Evolutionary conservation across 1,140 invertebrate genomes (phyloP), one percentile per base, ranked within the genome.

Genomic region (Mycetomoellerius zeteki): DNA sequence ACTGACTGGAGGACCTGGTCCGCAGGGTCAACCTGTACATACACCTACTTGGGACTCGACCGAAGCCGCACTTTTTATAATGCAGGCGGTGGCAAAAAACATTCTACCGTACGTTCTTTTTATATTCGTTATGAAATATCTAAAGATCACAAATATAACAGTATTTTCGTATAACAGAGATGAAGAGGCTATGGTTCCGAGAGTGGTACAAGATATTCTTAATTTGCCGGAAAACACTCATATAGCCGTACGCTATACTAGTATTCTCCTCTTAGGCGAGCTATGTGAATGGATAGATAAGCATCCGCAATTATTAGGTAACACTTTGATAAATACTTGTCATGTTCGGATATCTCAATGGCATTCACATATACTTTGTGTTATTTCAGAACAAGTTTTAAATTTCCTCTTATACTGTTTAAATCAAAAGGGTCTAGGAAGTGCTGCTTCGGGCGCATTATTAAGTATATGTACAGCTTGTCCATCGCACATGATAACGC

Each of bases 21-120:
- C 91, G 3, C 92, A 94, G 69, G 93, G 91, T 52, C 88, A 93
- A 88, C 86, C 91, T 43, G 60, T 86, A 43, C 97, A 97, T 91
- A 92, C 96, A 0, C 96, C 97, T 27, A 97, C 97, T 0, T 99
- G 99, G 99, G 98, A 99, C 91, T 96, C 97, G 24, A 98, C 97
- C 4, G 99, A 99, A 95, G 98, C 99, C n/a, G 98, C 98, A 0
- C 96, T 99, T 0, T 99, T 99, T 95, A 97, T 99, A 8, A 99
- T 99, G 98, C 97, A 98, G 93, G 97, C 98, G 81, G 98, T 99
- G 1, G 98, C 98, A 3, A 99, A 99, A 96, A 99, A 99, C 95
- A 98, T 99, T 93, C 94, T 99, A 91, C 98, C 98, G 99, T 99
- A 96, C 97, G 98, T 97, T 80, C 52, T 43, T 19, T 3, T 14